Conservation (phyloP, 1,140 invertebrate genomes). For the Artemia franciscana region DNA sequence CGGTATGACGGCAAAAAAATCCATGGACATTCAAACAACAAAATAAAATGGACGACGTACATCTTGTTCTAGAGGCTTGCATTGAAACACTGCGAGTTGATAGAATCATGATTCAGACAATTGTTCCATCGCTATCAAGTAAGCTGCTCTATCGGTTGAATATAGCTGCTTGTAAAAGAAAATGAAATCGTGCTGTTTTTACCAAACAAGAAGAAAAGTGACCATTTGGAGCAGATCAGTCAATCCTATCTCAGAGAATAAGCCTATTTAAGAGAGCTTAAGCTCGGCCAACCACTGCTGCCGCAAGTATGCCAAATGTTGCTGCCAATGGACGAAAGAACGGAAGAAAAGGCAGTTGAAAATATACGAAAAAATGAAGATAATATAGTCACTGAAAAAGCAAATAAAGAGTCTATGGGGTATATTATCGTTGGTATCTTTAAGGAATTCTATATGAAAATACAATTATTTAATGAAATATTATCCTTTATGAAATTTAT, state of each 20-base stretch:
- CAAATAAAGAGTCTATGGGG: too few species aligned
- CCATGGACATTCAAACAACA: slow-evolving; percentile 62
- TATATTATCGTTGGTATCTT: too few species aligned
- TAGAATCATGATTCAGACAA: slow-evolving; percentile 52
- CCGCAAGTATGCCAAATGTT: too few species aligned
- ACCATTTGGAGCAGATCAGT: not conserved
- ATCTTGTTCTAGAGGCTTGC: slow-evolving; percentile 49
- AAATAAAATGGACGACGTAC: slow-evolving; percentile 27
- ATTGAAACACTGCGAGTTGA: slow-evolving; percentile 57
- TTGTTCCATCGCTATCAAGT: slow-evolving; percentile 44
- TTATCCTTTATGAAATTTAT: too few species aligned
- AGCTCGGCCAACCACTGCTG: not conserved
- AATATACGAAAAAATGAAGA: not conserved
- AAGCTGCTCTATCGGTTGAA: slow-evolving; percentile 23
- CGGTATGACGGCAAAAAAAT: slow-evolving; percentile 55
- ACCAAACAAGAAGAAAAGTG: not conserved
- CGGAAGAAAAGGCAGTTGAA: not conserved
- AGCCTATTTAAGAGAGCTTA: too few species aligned
- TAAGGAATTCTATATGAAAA: too few species aligned
- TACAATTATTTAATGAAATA: too few species aligned
- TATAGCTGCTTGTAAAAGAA: not conserved
- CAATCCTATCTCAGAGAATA: not conserved
- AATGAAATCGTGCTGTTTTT: not conserved
- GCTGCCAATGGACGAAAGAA: not conserved
- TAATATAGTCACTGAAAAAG: too few species aligned